Base-by-base conservation (phyloP, 2,797 vertebrate species). In the Neostethus bicornis region DNA sequence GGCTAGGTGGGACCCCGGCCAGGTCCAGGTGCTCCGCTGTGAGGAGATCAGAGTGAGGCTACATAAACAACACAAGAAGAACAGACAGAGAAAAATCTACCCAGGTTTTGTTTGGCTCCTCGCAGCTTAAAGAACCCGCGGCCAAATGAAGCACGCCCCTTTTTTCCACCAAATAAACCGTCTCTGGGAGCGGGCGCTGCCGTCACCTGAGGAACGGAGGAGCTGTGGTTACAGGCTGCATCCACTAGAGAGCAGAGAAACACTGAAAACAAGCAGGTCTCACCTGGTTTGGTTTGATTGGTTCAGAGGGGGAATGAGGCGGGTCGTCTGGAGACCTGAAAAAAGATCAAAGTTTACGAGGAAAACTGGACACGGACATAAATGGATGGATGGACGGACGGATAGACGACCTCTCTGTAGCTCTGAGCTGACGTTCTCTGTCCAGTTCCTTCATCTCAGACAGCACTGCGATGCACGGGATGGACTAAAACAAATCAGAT, bases 111-210 rank as follows among this genome's bases (percentile, higher is more conserved):
- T 77, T 96, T 99, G 70, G 87, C 93, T 41, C 90, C 93, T 48
- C 95, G 96, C 51, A 96, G 89, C 87, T 95, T 98, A 77, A 99
- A 96, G 75, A 99, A 97, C 13, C 96, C 95, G 0, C 96, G 92
- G 34, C 96, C 96, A 37, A 98, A 98, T 0, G 96, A 98, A 2
- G 96, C 89, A 5, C 97, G 92, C n/a, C 83, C 87, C 84, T 95
- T 98, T 56, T 93, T 96, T 12, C 90, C 88, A 16, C 96, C 95
- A 52, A 98, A 98, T 20, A 75, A 85, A 14, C 94, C 93, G 0
- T 91, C 89, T 0, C 89, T 89, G 28, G 89, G 86, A 52, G 87
- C 89, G 2, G 88, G 89, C 21, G 63, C 81, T 7, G n/a, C n/a
- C n/a, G n/a, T n/a, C n/a, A n/a, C n/a, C n/a, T n/a, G n/a, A n/a